phyloP scores from a whole-genome alignment of 2,797 vertebrate species.

The Melanotaenia maccullochi region DNA sequence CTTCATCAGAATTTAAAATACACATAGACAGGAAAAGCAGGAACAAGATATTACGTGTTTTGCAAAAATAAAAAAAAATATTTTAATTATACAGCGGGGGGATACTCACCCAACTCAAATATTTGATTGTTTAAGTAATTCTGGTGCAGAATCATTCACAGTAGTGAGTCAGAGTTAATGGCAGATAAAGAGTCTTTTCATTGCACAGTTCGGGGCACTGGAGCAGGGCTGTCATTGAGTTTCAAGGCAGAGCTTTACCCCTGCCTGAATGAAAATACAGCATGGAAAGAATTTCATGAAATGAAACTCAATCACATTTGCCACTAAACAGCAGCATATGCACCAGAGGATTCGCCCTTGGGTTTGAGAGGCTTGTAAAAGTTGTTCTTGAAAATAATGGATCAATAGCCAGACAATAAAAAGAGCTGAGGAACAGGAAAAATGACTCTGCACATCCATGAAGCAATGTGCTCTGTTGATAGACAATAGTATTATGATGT shows the following conservation, averaged over 20 bases:
- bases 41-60: background rate
- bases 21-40: background rate
- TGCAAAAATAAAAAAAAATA: background rate
- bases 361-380: constrained; percentile 58
- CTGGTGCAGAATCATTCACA: constrained; percentile 63
- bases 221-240: constrained; percentile 40
- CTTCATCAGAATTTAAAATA: constrained; percentile 38
- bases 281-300: constrained; percentile 84
- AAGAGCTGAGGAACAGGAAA: constrained; percentile 1
- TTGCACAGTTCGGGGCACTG: constrained; percentile 44
- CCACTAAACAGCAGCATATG: constrained; percentile 80
- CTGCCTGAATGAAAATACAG: constrained; percentile 70
- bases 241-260: constrained; percentile 59
- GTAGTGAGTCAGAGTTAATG: constrained; percentile 55
- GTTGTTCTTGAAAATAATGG: constrained; percentile 17
- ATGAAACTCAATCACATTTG: constrained; percentile 83
- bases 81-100: constrained; percentile 42
- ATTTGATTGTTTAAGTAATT: constrained; percentile 60
- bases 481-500: constrained; percentile 24
- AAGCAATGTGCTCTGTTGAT: constrained; percentile 15
- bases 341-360: constrained; percentile 65
- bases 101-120: constrained; percentile 37
- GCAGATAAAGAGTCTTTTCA: constrained; percentile 79
- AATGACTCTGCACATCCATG: constrained; percentile 8
- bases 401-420: constrained; percentile 33